These are phyloP conservation scores for Protaetia brevitarsis DNA, from an alignment of 1,140 invertebrate genomes.

Conservation along the genomic window DNA sequence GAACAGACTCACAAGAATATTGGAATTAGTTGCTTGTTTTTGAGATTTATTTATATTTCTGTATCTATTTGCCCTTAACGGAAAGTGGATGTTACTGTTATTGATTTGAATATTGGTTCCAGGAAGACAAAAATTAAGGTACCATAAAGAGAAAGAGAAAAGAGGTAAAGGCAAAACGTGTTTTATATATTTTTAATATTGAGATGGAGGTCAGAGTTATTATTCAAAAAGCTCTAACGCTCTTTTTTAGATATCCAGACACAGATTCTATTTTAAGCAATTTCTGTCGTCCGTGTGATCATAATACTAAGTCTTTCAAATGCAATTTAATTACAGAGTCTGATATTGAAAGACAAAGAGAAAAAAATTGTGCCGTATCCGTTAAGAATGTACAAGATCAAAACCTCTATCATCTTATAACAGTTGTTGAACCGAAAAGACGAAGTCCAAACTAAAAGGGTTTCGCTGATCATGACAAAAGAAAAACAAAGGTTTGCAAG, in stretches of 20 bases:
- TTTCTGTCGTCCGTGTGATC: background rate
- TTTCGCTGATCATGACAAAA: background rate
- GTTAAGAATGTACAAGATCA: background rate
- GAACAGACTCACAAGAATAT: background rate
- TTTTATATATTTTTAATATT: background rate
- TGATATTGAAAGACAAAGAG: background rate
- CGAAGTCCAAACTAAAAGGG: background rate
- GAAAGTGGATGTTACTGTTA: background rate
- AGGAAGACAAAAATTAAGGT: background rate
- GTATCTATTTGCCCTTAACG: background rate
- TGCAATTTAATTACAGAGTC: background rate
- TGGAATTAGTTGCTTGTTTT: background rate
- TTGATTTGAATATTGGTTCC: background rate
- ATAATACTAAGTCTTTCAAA: background rate
- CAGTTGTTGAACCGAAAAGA: background rate
- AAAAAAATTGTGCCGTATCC: background rate
- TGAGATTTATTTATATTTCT: background rate
- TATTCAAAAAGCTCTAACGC: no score
- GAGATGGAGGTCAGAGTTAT: no score
- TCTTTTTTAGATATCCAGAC: background rate
- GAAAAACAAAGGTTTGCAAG: background rate
- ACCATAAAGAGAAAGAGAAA: background rate
- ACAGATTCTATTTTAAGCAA: background rate
- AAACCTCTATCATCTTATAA: background rate
- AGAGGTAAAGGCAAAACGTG: background rate